These are phyloP conservation scores for Nesospiza acunhae DNA, from an alignment of 2,113 vertebrate species.

Conservation along the genomic window DNA sequence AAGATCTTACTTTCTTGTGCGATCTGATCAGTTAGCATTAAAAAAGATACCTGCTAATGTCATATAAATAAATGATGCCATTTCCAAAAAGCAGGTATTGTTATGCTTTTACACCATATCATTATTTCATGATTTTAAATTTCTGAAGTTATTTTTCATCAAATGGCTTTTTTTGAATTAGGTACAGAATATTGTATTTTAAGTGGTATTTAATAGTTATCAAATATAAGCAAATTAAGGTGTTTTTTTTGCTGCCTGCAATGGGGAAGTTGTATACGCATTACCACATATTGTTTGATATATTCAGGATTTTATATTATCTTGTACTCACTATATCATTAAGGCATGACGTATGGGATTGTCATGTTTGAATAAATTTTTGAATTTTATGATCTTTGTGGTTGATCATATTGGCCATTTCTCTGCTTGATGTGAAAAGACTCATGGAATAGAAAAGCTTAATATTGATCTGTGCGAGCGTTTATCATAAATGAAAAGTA, in stretches of 20 bases:
- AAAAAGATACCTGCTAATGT: not conserved
- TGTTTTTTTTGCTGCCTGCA: not conserved
- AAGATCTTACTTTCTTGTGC: not conserved
- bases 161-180: not conserved
- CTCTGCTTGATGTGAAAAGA: not conserved
- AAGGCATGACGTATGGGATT: not conserved
- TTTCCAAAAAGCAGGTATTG: not conserved
- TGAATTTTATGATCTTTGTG: too few relatives aligned
- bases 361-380: not conserved
- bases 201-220: not conserved
- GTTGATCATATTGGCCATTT: not conserved
- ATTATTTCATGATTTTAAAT: not conserved
- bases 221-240: not conserved
- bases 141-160: not conserved
- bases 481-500: not conserved
- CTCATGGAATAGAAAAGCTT: not conserved
- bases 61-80: not conserved
- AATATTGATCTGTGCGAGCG: not conserved
- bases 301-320: not conserved
- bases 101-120: not conserved
- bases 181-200: not conserved
- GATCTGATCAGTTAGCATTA: not conserved
- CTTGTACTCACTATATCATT: not conserved
- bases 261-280: not conserved
- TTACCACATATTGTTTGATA: not conserved